Evolutionary conservation across 1,140 invertebrate genomes (phyloP), one percentile per base, ranked within the genome.

Genomic region (Leguminivora glycinivorella): DNA sequence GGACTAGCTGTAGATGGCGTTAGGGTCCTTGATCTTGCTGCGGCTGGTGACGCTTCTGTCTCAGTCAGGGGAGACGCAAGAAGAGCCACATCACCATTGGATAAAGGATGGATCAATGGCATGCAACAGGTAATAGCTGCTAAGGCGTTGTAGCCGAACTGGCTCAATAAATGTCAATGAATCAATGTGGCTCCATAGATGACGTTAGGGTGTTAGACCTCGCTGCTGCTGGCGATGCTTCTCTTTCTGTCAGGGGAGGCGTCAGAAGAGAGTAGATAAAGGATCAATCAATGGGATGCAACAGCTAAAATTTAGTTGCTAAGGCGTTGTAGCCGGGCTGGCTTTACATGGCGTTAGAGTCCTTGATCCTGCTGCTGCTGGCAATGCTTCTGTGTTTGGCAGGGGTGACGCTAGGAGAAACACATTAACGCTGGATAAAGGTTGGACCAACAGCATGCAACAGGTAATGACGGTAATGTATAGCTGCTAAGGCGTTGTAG

Each of bases 1-100:
- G 98, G 98, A 19, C 92, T 98, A 10, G 97, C 98, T 1, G 95
- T 98, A 25, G 98, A 99, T 86, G 96, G 97, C 22, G 93, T 96
- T 58, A 91, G 96, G 24, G 93, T 98, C 7, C 92, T 99, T 56
- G 97, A 99, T 84, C 87, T 98, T 81, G 96, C 97, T 0, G 95
- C 96, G 0, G 95, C 96, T 63, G 95, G 95, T 58, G 96, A 98
- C 84, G 92, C 94, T 4, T 93, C 95, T 70, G 94, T 96, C 17
- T 94, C 93, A 1, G 94, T 95, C 4, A 92, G 96, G 72, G 95
- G 95, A 38, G 95, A 96, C 83, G 96, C 95, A 40, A 94, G 96
- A 80, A 86, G 96, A 70, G 93, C 96, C 71, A 94, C 94, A 76
- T 94, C 94, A 70, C 94, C 96, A 73, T 87, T 95, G 69, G 95